Evolutionary conservation across 2,888 invertebrate species (phyloP).

Genomic region (Drymonia ruficornis): DNA sequence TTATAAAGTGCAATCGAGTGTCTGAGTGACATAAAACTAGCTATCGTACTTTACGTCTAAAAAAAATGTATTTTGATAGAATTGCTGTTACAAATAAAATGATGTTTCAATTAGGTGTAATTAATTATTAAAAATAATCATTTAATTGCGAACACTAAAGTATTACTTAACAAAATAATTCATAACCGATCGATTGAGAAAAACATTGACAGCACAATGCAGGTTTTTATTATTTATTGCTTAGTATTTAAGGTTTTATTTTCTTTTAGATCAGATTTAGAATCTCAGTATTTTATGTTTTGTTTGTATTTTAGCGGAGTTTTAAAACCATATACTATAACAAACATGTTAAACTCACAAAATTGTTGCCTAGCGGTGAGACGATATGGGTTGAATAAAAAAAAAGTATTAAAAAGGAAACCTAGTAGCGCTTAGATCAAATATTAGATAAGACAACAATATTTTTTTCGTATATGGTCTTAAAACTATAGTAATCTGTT

Average conservation of each 20-base stretch:
- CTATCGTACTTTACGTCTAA: no score
- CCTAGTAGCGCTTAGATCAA: neutral
- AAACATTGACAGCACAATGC: constrained; percentile 58
- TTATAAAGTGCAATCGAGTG: neutral
- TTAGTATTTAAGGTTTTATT: constrained; percentile 41
- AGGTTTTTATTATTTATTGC: constrained; percentile 55
- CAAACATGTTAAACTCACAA: neutral
- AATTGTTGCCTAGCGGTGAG: no score
- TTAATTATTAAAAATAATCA: no score
- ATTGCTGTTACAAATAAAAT: no score
- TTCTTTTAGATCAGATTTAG: constrained; percentile 57
- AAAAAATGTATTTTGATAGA: neutral
- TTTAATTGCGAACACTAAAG: no score
- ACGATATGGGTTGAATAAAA: no score
- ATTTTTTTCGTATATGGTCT: constrained; percentile 21
- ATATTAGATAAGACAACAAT: neutral
- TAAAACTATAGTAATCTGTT: constrained; percentile 33
- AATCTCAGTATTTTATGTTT: constrained; percentile 64
- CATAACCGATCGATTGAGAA: constrained; percentile 5
- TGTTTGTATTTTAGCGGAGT: constrained; percentile 39
- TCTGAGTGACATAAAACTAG: neutral
- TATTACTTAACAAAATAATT: neutral
- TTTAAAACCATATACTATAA: constrained; percentile 25
- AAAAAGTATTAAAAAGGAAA: no score
- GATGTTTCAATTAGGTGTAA: no score